A percentile compares a stretch with the other conserved stretches of the same genome.
phyloP scores from a whole-genome alignment of 2,113 vertebrate genomes.

The Ictalurus punctatus region DNA sequence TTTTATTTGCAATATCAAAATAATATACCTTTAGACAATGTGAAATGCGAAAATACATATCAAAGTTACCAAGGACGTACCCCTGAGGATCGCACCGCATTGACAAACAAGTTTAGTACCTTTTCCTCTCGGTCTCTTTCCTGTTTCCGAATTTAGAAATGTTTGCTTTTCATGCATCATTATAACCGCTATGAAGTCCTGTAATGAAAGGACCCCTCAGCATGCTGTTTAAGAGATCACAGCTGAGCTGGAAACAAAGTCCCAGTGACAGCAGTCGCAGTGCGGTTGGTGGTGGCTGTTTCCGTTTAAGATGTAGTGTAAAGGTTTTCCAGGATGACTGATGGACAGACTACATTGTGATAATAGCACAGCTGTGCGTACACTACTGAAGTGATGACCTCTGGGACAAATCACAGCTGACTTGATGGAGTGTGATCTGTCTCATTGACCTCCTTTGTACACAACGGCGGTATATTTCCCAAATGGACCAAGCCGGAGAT shows the following conservation, averaged over 20 bases:
- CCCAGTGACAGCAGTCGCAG: conserved; percentile 50
- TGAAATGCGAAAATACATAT: not conserved
- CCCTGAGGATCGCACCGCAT: not conserved
- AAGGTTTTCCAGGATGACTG: conserved; percentile 46
- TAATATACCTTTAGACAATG: not conserved
- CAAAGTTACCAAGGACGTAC: not conserved
- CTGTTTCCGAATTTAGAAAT: not conserved
- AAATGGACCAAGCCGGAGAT: not conserved
- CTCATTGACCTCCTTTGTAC: conserved; percentile 15
- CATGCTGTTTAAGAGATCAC: not conserved
- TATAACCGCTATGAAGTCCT: not conserved
- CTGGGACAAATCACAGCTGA: conserved; percentile 19
- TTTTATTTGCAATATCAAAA: conserved; percentile 8
- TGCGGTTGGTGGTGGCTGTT: conserved; percentile 54
- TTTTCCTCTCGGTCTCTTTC: not conserved
- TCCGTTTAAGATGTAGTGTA: conserved; percentile 53
- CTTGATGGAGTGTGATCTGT: conserved; percentile 11
- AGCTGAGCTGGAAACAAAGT: conserved; percentile 2
- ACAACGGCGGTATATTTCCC: conserved; percentile 14
- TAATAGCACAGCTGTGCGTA: conserved; percentile 36
- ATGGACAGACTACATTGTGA: conserved; percentile 31
- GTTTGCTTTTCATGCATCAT: not conserved
- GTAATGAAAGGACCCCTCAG: conserved; percentile 1
- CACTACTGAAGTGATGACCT: conserved; percentile 38
- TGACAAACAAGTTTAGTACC: not conserved